Conservation (phyloP, 2,888 invertebrate species). For the Camponotus fellah region DNA sequence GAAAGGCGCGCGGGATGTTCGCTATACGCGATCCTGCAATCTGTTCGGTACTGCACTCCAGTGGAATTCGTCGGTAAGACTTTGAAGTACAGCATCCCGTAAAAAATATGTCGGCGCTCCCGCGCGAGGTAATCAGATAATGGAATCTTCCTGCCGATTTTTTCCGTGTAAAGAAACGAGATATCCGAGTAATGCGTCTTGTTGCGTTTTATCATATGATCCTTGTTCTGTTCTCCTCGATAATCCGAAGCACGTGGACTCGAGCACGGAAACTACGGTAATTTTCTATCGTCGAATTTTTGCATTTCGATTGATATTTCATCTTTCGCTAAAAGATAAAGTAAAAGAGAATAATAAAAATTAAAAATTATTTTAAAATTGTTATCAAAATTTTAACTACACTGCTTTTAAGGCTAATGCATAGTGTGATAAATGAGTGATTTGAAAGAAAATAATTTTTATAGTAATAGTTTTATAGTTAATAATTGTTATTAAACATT, state of each 20-base stretch:
- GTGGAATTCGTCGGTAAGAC: constrained; percentile 57
- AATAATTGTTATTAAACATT: too few species aligned
- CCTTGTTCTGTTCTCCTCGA: constrained; percentile 1
- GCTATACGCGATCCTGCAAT: constrained; percentile 39
- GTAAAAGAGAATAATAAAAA: background rate
- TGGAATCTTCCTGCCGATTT: constrained; percentile 38
- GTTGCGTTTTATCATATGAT: constrained; percentile 21
- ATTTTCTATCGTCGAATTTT: background rate
- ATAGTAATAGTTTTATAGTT: too few species aligned
- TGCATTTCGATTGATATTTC: background rate
- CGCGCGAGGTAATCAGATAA: constrained; percentile 47
- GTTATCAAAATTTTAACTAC: background rate
- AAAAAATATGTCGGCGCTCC: constrained; percentile 12
- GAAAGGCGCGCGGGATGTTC: constrained; percentile 51
- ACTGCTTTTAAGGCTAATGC: too few species aligned
- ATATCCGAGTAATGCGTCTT: constrained; percentile 40
- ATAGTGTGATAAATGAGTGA: too few species aligned
- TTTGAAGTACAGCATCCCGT: constrained; percentile 41
- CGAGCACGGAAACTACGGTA: background rate
- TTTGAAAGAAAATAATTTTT: too few species aligned
- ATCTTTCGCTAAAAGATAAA: background rate
- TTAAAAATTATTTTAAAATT: constrained; percentile 1
- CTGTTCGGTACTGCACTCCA: constrained; percentile 37
- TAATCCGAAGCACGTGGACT: background rate
- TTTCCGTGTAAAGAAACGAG: constrained; percentile 31